Percentiles rank a stretch among this genome's conserved stretches.
These are phyloP conservation scores for Aleiodes testaceus DNA, from an alignment of 2,888 invertebrate species.

Conservation along the genomic window DNA sequence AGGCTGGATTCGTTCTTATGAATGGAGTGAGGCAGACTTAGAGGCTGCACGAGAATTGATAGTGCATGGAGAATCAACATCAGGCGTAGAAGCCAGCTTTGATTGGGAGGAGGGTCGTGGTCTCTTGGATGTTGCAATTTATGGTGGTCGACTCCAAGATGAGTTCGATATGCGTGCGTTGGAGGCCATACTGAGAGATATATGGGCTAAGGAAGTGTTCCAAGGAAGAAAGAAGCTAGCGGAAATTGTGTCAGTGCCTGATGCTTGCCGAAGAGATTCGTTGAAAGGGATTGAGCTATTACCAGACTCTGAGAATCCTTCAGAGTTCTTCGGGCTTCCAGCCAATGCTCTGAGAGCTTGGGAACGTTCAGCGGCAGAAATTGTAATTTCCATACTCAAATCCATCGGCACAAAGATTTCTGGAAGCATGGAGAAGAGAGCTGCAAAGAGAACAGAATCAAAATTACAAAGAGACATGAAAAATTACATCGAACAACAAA, in stretches of 20 bases:
- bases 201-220: conserved; percentile 72
- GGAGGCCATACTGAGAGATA: conserved; percentile 78
- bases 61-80: conserved; percentile 67
- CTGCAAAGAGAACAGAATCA: conserved; percentile 47
- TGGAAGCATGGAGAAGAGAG: conserved; percentile 48
- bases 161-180: conserved; percentile 81
- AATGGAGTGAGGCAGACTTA: conserved; percentile 89
- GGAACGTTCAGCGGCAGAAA: conserved; percentile 80
- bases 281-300: conserved; percentile 79
- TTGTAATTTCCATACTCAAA: conserved; percentile 79
- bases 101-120: conserved; percentile 87
- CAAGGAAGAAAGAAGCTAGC: conserved; percentile 77
- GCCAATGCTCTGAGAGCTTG: conserved; percentile 90
- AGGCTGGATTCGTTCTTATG: conserved; percentile 92
- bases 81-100: conserved; percentile 33
- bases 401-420: conserved; percentile 66
- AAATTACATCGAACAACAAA: conserved; percentile 52
- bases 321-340: conserved; percentile 85
- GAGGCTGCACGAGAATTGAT: conserved; percentile 82
- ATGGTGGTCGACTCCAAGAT: conserved; percentile 90
- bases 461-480: conserved; percentile 60
- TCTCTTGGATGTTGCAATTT: conserved; percentile 85
- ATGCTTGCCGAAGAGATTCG: conserved; percentile 77
- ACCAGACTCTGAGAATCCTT: conserved; percentile 83
- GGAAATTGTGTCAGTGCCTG: conserved; percentile 59